Evolutionary conservation across 2,888 invertebrate genomes (phyloP), one percentile per base, ranked within the genome.

Genomic region (Dusona sp.): DNA sequence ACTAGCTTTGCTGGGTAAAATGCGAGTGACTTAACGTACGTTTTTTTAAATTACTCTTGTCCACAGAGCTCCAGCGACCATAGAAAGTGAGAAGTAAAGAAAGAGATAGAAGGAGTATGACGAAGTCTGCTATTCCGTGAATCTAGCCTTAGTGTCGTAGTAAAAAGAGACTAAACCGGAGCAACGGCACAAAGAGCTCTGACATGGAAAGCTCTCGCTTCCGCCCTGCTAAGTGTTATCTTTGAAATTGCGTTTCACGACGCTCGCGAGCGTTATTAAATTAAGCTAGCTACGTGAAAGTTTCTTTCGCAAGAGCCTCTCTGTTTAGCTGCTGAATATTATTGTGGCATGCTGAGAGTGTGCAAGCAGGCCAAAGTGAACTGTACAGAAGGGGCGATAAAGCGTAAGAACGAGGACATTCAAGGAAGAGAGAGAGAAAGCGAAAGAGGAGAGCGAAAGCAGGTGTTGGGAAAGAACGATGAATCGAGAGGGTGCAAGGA

Each of bases 221-320:
- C 89, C 86, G 83, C 84, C 87, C 85, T 86, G 89, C 90, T 90
- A 89, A 92, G 91, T 88, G 91, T 92, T 92, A 92, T 92, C 91
- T 91, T 91, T 90, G 91, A 92, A 93, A 93, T 92, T 91, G 91
- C 90, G 89, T 91, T 91, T 88, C 90, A 88, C 85, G 90, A 90
- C 73, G 83, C 86, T 81, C 86, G 67, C 82, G 79, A 89, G 89
- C 89, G 90, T 92, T 91, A 92, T 92, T 93, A 91, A 93, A 93
- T 92, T 92, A 91, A 92, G 90, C 90, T 91, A 90, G 91, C 91
- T 90, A 87, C 89, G 89, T 89, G 88, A 90, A 90, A 91, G 90
- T 91, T 90, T 89, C 89, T 90, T 90, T 87, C 82, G 75, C 54
- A 77, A 88, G 80, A 72, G 78, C 78, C 68, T 67, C 79, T 79